Conservation (phyloP, 2,888 invertebrate genomes). For the Hemicrepidius hirtus region DNA sequence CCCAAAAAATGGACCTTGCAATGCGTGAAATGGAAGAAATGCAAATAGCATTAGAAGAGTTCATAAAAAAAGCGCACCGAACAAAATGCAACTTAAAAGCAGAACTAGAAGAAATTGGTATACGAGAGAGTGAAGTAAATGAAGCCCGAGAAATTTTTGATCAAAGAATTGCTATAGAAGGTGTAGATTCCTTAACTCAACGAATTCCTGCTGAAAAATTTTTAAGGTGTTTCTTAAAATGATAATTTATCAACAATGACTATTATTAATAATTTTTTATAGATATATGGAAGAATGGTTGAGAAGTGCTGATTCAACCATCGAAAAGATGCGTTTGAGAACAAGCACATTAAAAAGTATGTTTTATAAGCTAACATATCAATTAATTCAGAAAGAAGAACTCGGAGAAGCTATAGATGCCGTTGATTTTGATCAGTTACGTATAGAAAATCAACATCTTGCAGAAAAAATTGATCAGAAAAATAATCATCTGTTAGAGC, state of each 20-base stretch:
- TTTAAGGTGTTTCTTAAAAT: slow-evolving; percentile 61
- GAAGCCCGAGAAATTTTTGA: slow-evolving; percentile 74
- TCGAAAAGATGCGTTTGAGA: slow-evolving; percentile 77
- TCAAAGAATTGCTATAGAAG: slow-evolving; percentile 73
- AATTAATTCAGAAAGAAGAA: slow-evolving; percentile 75
- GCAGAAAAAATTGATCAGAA: slow-evolving; percentile 75
- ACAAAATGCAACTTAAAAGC: slow-evolving; percentile 72
- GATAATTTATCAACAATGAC: background rate
- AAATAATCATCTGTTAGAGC: slow-evolving; percentile 72
- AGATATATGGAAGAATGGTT: slow-evolving; percentile 79
- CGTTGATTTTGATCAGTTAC: slow-evolving; percentile 79
- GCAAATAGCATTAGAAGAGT: slow-evolving; percentile 66
- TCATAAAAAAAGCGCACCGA: slow-evolving; percentile 68
- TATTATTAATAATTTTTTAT: slow-evolving; percentile 50
- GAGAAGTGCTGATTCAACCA: slow-evolving; percentile 74
- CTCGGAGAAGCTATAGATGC: slow-evolving; percentile 76
- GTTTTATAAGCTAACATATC: slow-evolving; percentile 74
- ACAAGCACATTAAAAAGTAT: slow-evolving; percentile 75
- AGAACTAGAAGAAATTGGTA: slow-evolving; percentile 75
- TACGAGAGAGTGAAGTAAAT: slow-evolving; percentile 73
- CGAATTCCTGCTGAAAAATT: slow-evolving; percentile 78
- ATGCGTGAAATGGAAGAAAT: slow-evolving; percentile 73
- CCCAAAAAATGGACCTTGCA: slow-evolving; percentile 74
- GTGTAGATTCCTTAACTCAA: slow-evolving; percentile 76
- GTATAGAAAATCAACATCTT: slow-evolving; percentile 77